Conservation (phyloP, 1,140 invertebrate genomes). For the Procambarus clarkii region DNA sequence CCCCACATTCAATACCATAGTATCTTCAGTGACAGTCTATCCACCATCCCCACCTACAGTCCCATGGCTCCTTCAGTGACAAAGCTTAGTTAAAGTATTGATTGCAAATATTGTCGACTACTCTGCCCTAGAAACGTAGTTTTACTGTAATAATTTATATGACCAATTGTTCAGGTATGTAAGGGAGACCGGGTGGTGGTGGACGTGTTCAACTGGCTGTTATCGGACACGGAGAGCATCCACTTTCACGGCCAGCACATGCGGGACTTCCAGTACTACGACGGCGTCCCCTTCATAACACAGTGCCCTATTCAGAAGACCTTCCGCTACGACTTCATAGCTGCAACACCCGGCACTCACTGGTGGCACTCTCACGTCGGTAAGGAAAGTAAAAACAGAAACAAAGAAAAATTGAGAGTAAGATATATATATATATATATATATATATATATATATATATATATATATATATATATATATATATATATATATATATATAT, state of each 20-base stretch:
- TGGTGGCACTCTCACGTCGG: neutral
- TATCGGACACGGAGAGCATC: slow-evolving; percentile 86
- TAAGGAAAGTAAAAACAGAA: neutral
- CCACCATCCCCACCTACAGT: neutral
- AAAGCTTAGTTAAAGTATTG: too few relatives aligned
- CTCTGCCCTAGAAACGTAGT: too few relatives aligned
- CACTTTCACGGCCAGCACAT: slow-evolving; percentile 91
- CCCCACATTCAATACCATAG: too few relatives aligned
- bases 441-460: too few relatives aligned
- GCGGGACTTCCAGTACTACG: slow-evolving; percentile 88
- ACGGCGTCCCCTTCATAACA: slow-evolving; percentile 91
- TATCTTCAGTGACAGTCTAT: too few relatives aligned
- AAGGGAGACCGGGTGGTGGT: slow-evolving; percentile 89
- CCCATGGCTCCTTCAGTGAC: too few relatives aligned
- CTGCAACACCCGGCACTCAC: neutral
- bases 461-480: too few relatives aligned
- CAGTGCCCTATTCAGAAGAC: slow-evolving; percentile 87
- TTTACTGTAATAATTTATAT: too few relatives aligned
- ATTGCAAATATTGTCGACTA: too few relatives aligned
- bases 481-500: too few relatives aligned
- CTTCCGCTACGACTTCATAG: neutral
- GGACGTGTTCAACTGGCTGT: slow-evolving; percentile 88
- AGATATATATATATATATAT: too few relatives aligned
- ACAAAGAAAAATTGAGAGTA: too few relatives aligned
- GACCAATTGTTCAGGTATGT: slow-evolving; percentile 79